Evolutionary conservation across 2,797 vertebrate species (phyloP).

Genomic region (Oreochromis grahami): DNA sequence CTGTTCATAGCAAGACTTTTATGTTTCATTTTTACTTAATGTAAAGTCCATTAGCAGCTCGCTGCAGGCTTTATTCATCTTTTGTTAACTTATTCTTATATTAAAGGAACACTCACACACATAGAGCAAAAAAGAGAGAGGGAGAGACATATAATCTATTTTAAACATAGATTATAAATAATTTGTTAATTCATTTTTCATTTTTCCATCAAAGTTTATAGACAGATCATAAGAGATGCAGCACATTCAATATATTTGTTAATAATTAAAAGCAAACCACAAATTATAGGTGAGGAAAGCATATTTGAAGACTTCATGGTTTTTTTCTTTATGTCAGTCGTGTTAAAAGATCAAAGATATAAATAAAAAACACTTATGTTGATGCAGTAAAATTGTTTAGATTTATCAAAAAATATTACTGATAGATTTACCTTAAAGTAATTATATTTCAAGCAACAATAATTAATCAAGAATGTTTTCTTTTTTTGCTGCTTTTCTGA

Average conservation of each 20-base stretch:
- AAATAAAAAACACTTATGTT: too few relatives aligned
- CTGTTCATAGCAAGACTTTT: not conserved
- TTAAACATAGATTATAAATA: not conserved
- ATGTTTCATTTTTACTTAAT: too few relatives aligned
- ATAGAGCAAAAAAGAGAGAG: too few relatives aligned
- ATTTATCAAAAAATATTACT: too few relatives aligned
- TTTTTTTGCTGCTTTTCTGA: not conserved
- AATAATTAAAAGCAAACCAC: not conserved
- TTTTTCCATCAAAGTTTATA: not conserved
- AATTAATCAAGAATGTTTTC: not conserved
- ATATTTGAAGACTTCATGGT: not conserved
- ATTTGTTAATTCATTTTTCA: not conserved
- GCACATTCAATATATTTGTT: not conserved
- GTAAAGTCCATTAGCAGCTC: not conserved
- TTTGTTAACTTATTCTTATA: not conserved
- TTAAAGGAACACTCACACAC: not conserved
- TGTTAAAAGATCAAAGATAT: too few relatives aligned
- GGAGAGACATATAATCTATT: not conserved
- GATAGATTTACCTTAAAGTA: not conserved
- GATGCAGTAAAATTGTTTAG: not conserved
- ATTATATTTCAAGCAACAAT: not conserved
- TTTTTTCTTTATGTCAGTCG: not conserved
- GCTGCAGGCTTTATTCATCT: not conserved
- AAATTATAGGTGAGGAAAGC: not conserved
- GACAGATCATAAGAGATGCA: not conserved